Evolutionary conservation across 2,113 vertebrate genomes (phyloP), one percentile per base, ranked within the genome.

Genomic region (Pteropus alecto): DNA sequence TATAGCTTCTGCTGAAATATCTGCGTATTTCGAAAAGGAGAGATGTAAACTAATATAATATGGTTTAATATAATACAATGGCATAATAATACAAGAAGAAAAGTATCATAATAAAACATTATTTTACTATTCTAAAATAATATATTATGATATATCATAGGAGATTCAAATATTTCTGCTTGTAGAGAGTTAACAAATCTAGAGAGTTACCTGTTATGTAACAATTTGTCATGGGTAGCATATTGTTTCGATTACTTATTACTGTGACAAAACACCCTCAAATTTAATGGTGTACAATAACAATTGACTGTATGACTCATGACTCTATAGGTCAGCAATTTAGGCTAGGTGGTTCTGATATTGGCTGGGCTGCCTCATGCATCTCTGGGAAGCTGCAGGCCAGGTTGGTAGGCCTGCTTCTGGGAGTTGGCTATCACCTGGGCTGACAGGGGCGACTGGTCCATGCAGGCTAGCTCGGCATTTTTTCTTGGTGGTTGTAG

Each of bases 251-350:
- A 73, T 91, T 68, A 58, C 24, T 51, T 81, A 82, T 35, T 90
- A 61, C 30, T 46, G 1, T 70, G 18, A 67, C 56, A 58, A 85
- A 67, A 35, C 19, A 24, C 3, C 46, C 21, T 35, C 61, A 41
- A 56, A 93, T 58, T 38, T 74, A 92, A 88, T 68, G 65, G 30
- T 78, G 92, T 92, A 68, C 68, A 60, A 54, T 92, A 78, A 68
- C 51, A 90, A 68, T 13, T 2, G 48, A 35, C 41, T 68, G 41
- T 67, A 58, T n/a, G 89, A 54, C 30, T 73, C 7, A 3, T 67
- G 74, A 71, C 54, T 82, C 43, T 18, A 6, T 74, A 73, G 83
- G 77, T 79, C 63, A n/a, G 48, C 51, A 46, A 8, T 79, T 73
- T 58, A 51, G 70, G 33, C 15, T 48, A 12, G 33, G 19, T 35